These are phyloP conservation scores for Nyctalus aviator DNA, from an alignment of 2,797 vertebrate species.

Conservation along the genomic window DNA sequence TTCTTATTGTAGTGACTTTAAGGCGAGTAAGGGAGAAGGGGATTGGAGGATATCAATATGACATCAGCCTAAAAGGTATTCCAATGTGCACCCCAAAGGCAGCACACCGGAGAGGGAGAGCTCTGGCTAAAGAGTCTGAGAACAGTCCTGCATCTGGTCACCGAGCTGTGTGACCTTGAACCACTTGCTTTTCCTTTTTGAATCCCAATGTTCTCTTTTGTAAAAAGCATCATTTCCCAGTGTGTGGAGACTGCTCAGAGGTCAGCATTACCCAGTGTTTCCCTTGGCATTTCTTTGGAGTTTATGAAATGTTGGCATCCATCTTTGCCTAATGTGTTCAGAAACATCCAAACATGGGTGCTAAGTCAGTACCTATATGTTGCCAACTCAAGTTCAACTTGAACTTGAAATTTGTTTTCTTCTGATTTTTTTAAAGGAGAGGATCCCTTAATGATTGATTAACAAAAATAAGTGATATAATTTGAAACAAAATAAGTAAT, in stretches of 20 bases:
- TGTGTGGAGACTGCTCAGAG: too few species aligned
- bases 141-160: accelerated
- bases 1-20: neutral
- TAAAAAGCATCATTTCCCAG: neutral
- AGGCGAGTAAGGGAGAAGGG: neutral
- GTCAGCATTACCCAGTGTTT: neutral
- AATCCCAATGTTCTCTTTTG: neutral
- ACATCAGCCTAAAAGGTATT: neutral
- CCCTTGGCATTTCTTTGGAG: neutral
- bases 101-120: neutral
- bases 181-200: neutral
- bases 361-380: neutral
- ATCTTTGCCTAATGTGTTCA: neutral
- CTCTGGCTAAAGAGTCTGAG: neutral
- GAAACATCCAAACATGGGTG: neutral
- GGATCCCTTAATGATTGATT: neutral
- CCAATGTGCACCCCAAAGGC: neutral
- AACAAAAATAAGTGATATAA: neutral
- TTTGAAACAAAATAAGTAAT: neutral
- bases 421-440: neutral
- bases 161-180: neutral
- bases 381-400: neutral
- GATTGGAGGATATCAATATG: neutral
- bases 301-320: neutral
- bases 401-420: neutral